Base-by-base conservation (phyloP, 2,797 vertebrate species). In the Anas flavirostris region DNA sequence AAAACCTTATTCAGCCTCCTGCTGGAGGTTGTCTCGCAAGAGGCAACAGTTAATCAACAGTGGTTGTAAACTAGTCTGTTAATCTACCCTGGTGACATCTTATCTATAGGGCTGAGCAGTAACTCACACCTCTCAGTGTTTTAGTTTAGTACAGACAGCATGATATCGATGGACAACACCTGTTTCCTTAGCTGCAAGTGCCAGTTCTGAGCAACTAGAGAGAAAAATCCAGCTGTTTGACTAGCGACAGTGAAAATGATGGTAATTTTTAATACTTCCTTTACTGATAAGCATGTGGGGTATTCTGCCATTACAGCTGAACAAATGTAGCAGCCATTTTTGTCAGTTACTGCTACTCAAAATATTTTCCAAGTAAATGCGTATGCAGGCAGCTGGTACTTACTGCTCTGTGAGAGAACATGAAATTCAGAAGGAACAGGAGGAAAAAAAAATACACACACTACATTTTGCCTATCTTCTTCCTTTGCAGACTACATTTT, bases 141-240 rank as follows among this genome's bases (percentile, higher is more conserved):
- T 72, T 43, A 80, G 26, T 60, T 53, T 35, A 78, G 50, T 12
- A 8, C 7, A 41, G 66, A 41, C 0, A 0, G 0, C 4, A 4
- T 19, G 2, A 0, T 63, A n/a, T 67, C n/a, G 4, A 74, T 3
- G 3, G 22, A 19, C 69, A 83, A 8, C 46, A 52, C 46, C n/a
- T 10, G 1, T 72, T 86, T 86, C 50, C 26, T 69, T 83, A 60
- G 37, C 43, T 76, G 59, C 16, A 33, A 10, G 29, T 48, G 48
- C 59, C 73, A 82, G 28, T 81, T 56, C 21, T 0, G 0, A 94
- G 46, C n/a, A 75, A 82, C 25, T 39, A 37, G 18, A 66, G 62
- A 70, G 26, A 91, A 86, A 74, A 86, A 56, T 63, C 14, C 58
- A 69, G 5, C 33, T 53, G 53, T 70, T 90, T 68, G 44, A 67